Evolutionary conservation across 2,113 vertebrate genomes (phyloP).

Genomic region (Pholis gunnellus): DNA sequence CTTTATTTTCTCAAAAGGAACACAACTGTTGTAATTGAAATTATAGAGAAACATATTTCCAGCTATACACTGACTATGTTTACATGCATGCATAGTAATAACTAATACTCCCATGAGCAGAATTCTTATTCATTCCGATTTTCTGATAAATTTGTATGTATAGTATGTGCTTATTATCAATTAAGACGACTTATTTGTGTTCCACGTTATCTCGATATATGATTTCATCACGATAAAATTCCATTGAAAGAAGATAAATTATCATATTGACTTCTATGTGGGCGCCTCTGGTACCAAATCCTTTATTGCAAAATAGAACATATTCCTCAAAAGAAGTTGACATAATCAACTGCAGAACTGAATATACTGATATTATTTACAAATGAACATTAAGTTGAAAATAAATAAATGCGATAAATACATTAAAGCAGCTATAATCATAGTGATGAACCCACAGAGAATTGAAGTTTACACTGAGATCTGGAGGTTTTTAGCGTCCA

Average conservation of each 20-base stretch:
- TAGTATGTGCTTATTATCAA: neutral
- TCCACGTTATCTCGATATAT: neutral
- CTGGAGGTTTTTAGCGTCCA: no score
- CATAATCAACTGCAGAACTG: neutral
- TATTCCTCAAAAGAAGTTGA: neutral
- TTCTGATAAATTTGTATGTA: no score
- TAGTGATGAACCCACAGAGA: no score
- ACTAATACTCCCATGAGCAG: no score
- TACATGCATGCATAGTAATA: neutral
- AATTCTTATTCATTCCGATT: no score
- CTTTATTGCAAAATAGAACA: neutral
- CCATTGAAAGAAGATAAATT: no score
- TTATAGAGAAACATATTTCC: neutral
- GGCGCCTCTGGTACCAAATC: neutral
- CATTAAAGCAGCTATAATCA: no score
- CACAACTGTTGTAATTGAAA: neutral
- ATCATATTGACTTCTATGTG: no score
- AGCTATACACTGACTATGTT: neutral
- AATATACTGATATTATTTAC: neutral
- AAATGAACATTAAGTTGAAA: neutral
- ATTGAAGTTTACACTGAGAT: no score
- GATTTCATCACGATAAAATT: neutral
- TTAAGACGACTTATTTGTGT: neutral
- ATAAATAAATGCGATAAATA: neutral
- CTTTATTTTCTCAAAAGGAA: neutral